phyloP scores from a whole-genome alignment of 2,797 vertebrate genomes.

The Sebastes kiyomatsui region DNA sequence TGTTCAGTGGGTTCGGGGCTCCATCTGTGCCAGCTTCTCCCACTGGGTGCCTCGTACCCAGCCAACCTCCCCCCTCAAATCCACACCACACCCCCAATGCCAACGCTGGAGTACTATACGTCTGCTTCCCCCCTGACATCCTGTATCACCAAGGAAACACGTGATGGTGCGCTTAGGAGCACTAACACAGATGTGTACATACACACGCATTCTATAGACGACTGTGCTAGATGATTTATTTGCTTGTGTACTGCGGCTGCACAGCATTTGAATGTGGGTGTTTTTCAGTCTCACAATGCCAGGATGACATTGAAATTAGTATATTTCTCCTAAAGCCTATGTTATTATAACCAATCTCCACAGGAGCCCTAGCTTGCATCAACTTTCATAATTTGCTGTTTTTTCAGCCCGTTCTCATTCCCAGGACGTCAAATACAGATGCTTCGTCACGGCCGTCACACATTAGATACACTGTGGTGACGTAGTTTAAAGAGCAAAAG shows the following conservation, averaged over 20 bases:
- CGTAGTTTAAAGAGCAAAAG: too few species aligned
- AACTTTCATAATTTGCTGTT: background rate
- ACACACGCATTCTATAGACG: background rate
- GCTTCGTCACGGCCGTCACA: too few species aligned
- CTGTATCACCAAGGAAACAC: background rate
- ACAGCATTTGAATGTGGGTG: background rate
- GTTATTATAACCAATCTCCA: background rate
- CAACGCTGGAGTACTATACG: conserved; percentile 8
- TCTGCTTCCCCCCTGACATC: background rate
- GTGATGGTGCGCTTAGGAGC: conserved; percentile 10
- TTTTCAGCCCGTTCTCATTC: background rate
- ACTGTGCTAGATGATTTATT: background rate
- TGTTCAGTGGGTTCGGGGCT: conserved; percentile 67
- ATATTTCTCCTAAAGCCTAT: too few species aligned
- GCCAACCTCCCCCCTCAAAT: background rate
- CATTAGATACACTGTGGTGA: too few species aligned
- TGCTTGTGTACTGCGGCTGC: background rate
- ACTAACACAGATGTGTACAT: conserved; percentile 21
- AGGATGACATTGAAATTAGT: background rate
- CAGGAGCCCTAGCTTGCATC: background rate
- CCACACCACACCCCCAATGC: background rate
- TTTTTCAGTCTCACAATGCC: background rate
- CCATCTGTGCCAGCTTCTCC: conserved; percentile 79
- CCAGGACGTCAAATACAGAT: too few species aligned
- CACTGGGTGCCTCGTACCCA: conserved; percentile 59